Conservation (phyloP, 2,113 vertebrate species). For the Hypocryptadius cinnamomeus region DNA sequence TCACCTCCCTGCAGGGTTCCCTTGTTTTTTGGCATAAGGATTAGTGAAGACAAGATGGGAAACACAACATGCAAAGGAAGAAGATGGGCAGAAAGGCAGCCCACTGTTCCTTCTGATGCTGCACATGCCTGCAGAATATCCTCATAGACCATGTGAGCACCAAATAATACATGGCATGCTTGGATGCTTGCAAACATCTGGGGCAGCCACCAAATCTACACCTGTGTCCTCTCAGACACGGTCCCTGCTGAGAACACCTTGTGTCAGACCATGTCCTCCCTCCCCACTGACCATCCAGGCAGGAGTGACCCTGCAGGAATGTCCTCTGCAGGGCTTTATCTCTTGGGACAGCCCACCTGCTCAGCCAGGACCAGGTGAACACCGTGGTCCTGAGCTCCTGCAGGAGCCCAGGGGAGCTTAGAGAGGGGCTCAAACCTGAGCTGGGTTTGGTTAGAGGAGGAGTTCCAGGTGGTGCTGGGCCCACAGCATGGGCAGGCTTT, state of each 20-base stretch:
- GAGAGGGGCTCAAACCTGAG: not conserved
- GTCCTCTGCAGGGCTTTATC: not conserved
- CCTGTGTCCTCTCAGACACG: not conserved
- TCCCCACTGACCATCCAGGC: not conserved
- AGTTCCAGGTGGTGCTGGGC: not conserved
- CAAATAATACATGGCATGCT: fast-evolving
- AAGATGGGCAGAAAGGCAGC: not conserved
- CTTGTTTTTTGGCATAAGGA: not conserved
- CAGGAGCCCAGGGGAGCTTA: not conserved
- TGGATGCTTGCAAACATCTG: not conserved
- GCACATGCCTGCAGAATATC: not conserved
- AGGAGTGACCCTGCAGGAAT: not conserved
- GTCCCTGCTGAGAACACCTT: not conserved
- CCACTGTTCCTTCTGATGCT: not conserved
- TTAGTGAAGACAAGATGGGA: not conserved
- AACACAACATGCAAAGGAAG: not conserved
- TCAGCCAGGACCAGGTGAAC: not conserved
- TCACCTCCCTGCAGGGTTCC: not conserved
- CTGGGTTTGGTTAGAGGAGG: not conserved
- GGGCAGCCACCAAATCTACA: not conserved
- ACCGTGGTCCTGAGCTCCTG: fast-evolving
- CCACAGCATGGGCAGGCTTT: not conserved
- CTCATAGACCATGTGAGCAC: not conserved
- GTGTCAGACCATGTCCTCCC: not conserved
- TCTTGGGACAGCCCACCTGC: not conserved